Evolutionary conservation across 2,797 vertebrate genomes (phyloP).

Genomic region (Scolopax bukidnonensis): DNA sequence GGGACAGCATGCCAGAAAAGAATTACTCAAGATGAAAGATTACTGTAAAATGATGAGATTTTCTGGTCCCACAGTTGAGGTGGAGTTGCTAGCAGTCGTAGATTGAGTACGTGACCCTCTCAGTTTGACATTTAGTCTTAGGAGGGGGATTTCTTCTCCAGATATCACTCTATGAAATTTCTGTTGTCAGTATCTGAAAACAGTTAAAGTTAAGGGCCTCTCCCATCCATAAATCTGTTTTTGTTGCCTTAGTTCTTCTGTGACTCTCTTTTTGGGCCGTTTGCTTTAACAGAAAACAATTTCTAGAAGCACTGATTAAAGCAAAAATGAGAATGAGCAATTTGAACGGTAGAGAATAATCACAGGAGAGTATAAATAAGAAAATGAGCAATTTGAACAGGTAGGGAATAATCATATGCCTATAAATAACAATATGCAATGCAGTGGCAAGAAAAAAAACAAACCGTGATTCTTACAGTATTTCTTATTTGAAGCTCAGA

Average conservation of each 20-base stretch:
- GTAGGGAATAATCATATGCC: neutral
- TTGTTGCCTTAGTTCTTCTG: neutral
- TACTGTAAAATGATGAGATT: slow-evolving; percentile 30
- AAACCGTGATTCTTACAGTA: neutral
- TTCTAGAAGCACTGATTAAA: neutral
- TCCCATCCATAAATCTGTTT: neutral
- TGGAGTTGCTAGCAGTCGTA: neutral
- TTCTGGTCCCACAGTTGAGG: neutral
- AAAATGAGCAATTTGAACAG: neutral
- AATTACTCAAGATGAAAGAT: slow-evolving; percentile 34
- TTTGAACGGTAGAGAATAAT: slow-evolving; percentile 30
- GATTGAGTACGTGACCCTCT: slow-evolving; percentile 6
- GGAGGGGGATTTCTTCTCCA: slow-evolving; percentile 11
- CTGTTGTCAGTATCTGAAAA: neutral
- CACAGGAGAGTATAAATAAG: slow-evolving; percentile 1
- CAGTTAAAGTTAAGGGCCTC: neutral
- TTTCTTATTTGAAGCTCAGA: neutral
- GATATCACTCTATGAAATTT: neutral
- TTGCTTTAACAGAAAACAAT: neutral
- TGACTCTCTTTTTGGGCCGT: neutral
- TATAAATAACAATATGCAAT: slow-evolving; percentile 1
- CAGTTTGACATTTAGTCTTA: slow-evolving; percentile 12
- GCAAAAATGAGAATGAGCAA: slow-evolving; percentile 18
- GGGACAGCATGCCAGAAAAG: neutral
- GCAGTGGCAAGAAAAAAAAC: neutral